Evolutionary conservation across 2,113 vertebrate species (phyloP), one percentile per base, ranked within the genome.

Genomic region (Eurypyga helias): DNA sequence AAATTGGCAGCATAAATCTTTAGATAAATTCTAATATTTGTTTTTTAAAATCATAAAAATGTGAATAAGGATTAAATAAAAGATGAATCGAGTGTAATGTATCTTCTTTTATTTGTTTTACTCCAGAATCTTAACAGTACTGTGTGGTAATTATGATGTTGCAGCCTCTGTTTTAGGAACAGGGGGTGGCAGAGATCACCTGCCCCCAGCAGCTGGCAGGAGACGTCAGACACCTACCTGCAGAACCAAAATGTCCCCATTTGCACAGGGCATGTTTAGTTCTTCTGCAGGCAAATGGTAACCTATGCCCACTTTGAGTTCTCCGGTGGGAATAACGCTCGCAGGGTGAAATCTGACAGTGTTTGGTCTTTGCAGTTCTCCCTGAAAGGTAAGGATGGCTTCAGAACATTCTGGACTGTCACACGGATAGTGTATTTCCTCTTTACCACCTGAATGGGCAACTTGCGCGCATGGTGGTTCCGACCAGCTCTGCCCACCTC

Each of bases 401-500:
- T 83, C 41, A 72, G 78, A 65, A 29, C 4, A 3, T 6, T 8
- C 0, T 25, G 12, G n/a, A 36, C 21, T 45, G 54, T 43, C 55
- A 17, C 0, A 2, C n/a, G 13, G 36, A 23, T 66, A 9, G 1
- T 0, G 0, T 34, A 2, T 19, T 38, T 69, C 11, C 2, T 69
- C 11, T 17, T 31, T 28, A 14, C 4, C 52, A 3, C 11, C 25
- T 5, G 15, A 46, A 48, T 3, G 13, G 41, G 31, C 24, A 45
- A 7, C 6, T 23, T 13, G 3, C 7, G 8, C 3, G 6, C 0
- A 0, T 38, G 57, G 28, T 31, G 36, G 46, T 52, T 83, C 25
- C 11, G 46, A 62, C 51, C 14, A 16, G 25, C 26, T 14, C 11
- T 57, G 60, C 31, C 31, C 7, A 10, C 46, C 36, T 71, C 15